Conservation (phyloP, 1,140 invertebrate species). For the Parapsyche elsis region DNA sequence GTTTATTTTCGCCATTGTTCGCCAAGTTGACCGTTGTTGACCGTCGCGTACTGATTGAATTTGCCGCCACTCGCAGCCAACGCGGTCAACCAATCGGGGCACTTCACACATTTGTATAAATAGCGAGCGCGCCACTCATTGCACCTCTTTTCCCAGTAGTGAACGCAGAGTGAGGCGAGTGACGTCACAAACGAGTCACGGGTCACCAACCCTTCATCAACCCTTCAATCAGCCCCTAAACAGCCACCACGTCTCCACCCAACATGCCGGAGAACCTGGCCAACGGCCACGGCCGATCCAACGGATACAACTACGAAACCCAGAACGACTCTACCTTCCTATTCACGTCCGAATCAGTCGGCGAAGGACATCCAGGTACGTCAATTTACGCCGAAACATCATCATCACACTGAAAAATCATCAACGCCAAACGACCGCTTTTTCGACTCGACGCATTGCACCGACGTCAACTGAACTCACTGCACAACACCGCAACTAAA, state of each 20-base stretch:
- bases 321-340: constrained; percentile 90
- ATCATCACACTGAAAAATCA: neutral
- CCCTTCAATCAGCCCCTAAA: constrained; percentile 48
- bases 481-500: too few relatives aligned
- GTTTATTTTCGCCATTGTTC: neutral
- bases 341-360: constrained; percentile 99
- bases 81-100: constrained; percentile 57
- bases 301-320: constrained; percentile 81
- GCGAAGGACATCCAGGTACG: constrained; percentile 97
- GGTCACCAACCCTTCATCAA: constrained; percentile 39
- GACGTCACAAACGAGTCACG: constrained; percentile 4
- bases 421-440: neutral
- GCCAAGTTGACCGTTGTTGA: neutral
- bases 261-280: constrained; percentile 79
- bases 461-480: too few relatives aligned
- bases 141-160: constrained; percentile 18
- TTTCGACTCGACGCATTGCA: too few relatives aligned
- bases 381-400: constrained; percentile 56
- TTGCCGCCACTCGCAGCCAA: constrained; percentile 34
- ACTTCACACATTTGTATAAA: constrained; percentile 43
- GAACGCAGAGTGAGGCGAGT: constrained; percentile 36
- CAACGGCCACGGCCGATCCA: constrained; percentile 78
- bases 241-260: constrained; percentile 57
- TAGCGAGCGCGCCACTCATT: neutral
- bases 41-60: neutral